Base-by-base conservation (phyloP, 1,140 invertebrate genomes). In the Danaus plexippus region DNA sequence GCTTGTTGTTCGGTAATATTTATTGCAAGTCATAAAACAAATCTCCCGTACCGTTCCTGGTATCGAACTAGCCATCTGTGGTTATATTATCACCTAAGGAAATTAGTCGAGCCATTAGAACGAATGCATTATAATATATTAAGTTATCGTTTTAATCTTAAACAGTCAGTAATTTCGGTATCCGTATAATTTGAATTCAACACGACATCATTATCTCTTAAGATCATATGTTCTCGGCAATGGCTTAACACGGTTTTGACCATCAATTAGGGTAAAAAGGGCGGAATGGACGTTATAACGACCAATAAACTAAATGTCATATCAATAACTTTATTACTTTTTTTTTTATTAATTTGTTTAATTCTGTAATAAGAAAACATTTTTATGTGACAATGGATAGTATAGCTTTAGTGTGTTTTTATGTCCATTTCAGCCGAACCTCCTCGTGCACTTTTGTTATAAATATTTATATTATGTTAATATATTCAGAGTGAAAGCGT, bases 381-480 rank as follows among this genome's bases (percentile, higher is more conserved):
- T 45, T 45, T 45, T 45, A 4, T 45, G 5, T 2, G 44, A 45
- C 44, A 7, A 45, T 45, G 2, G 22, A 32, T 32, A 15, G 15
- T 15, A 32, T 2, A 32, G 5, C 7, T 7, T 32, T 32, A 3
- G 11, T 45, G 2, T 45, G 9, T 45, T 12, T 45, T n/a, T 45
- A 45, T 45, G 10, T 22, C 50, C 56, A 54, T 57, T 45, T 59
- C 12, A 53, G 62, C 67, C 63, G 47, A 42, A 12, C 47, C 50
- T 66, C 56, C 69, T 54, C 64, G 53, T 61, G 56, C 53, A 54
- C 53, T 57, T 64, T 62, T 49, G 43, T 12, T 69, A 71, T 83
- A 77, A 80, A 83, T 83, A 80, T 80, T 84, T 76, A 81, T 81
- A 66, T 66, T 71, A 77, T 78, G 69, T 57, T 80, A 81, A 81